phyloP scores from a whole-genome alignment of 2,797 vertebrate species.

The Enteromius mattozi region DNA sequence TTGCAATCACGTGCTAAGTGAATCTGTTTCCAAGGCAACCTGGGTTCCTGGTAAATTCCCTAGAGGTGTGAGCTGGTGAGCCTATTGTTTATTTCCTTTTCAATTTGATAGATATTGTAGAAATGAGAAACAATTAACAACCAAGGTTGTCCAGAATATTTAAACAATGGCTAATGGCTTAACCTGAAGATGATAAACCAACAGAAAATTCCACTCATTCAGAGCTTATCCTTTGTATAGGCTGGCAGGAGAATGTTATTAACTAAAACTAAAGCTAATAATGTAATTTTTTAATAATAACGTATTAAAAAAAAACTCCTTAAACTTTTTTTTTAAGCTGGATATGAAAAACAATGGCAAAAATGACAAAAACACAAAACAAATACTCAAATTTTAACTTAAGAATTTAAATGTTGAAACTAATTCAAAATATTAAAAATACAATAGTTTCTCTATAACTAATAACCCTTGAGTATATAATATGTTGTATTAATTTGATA shows the following conservation, averaged over 20 bases:
- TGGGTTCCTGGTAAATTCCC: conserved; percentile 77
- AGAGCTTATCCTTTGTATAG: not conserved
- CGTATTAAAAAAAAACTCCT: too few relatives aligned
- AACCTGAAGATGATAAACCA: not conserved
- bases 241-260: not conserved
- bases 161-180: not conserved
- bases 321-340: too few relatives aligned
- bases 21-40: conserved; percentile 86
- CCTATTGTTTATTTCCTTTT: conserved; percentile 75
- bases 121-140: not conserved
- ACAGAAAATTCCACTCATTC: not conserved
- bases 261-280: not conserved
- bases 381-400: not conserved
- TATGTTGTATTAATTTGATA: not conserved
- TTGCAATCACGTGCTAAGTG: conserved; percentile 76
- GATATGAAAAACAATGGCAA: not conserved
- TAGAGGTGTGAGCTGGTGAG: conserved; percentile 68
- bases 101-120: conserved; percentile 61
- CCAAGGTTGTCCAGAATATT: not conserved
- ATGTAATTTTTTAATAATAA: too few relatives aligned
- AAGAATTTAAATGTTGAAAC: not conserved
- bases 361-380: not conserved
- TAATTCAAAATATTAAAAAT: not conserved
- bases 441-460: not conserved
- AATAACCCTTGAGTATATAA: not conserved